Percentiles rank a stretch among this genome's conserved stretches.
These are phyloP conservation scores for Eulemur coronatus DNA, from an alignment of 2,797 vertebrate genomes.

Conservation along the genomic window DNA sequence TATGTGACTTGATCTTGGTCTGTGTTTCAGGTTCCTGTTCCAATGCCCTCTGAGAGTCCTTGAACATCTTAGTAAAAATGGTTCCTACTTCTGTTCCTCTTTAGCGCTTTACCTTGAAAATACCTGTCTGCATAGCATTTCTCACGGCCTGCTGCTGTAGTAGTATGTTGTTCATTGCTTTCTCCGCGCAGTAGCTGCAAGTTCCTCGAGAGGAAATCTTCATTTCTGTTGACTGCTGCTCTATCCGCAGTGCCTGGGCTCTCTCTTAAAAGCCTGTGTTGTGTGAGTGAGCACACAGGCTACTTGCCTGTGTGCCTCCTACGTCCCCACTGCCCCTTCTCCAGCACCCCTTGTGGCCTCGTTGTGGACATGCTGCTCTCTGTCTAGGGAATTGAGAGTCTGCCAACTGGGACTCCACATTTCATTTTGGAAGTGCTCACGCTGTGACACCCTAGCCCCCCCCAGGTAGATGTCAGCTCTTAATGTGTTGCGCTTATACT, in stretches of 20 bases:
- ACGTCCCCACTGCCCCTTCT: fast-evolving
- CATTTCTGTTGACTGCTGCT: fast-evolving
- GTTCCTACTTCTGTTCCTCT: not conserved
- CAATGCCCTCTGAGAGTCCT: not conserved
- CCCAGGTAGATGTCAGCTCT: not conserved
- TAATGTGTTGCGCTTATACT: not conserved
- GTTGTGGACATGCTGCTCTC: not conserved
- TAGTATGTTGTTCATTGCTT: not conserved
- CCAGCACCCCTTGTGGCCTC: not conserved
- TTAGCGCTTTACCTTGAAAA: not conserved
- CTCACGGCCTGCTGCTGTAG: not conserved
- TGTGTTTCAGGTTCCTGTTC: not conserved
- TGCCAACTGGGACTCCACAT: not conserved
- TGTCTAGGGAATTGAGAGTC: not conserved
- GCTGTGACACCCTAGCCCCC: no score
- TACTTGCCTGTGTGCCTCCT: not conserved
- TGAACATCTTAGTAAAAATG: not conserved
- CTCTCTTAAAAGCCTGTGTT: not conserved
- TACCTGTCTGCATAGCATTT: not conserved
- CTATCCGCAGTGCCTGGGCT: not conserved
- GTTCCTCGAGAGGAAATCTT: not conserved
- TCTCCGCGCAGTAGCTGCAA: not conserved
- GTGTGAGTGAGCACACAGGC: no score
- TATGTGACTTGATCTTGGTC: not conserved
- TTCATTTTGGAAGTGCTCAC: not conserved